Base-by-base conservation (phyloP, 2,797 vertebrate species). In the Manis javanica region DNA sequence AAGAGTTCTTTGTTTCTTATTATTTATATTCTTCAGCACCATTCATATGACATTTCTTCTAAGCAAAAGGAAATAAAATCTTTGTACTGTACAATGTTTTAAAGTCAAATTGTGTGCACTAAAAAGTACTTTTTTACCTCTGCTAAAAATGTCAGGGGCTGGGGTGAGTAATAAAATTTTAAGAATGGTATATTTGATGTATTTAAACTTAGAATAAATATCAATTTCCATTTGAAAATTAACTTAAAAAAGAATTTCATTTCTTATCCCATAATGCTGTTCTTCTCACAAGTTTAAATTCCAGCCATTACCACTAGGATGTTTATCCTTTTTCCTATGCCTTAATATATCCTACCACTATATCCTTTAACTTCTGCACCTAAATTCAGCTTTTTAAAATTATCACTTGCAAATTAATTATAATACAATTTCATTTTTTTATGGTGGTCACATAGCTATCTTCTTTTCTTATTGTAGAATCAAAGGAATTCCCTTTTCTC, bases 41-140 rank as follows among this genome's bases (percentile, higher is more conserved):
- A 26, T 93, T 95, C 78, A 86, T 69, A 11, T 10, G 19, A 77
- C 7, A 63, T 39, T 95, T 69, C 46, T 79, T 94, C 84, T 66
- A 89, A 97, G 79, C 15, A 84, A 19, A 68, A 90, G 69, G 78
- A 94, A 69, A n/a, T 66, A 87, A 88, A 90, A 95, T 71, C 61
- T 42, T 69, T 66, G 53, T 9, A 49, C 26, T 96, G 3, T 1
- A 95, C 31, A 46, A 31, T 55, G 26, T 79, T 87, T 96, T 96
- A 91, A 3, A 16, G 31, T 18, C 2, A 74, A 69, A 29, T 94
- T 92, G 72, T 96, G 31, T 90, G 51, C 83, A 0, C 0, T 26
- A 42, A 37, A 83, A 90, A 26, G 0, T 77, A 57, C 66, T 94
- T 90, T 93, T 53, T 23, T 29, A 86, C 3, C 11, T 46, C 3